A percentile compares a stretch with the other conserved stretches of the same genome.
Evolutionary conservation across 2,888 invertebrate species (phyloP).

Genomic region (Cremastobaeus sp.): DNA sequence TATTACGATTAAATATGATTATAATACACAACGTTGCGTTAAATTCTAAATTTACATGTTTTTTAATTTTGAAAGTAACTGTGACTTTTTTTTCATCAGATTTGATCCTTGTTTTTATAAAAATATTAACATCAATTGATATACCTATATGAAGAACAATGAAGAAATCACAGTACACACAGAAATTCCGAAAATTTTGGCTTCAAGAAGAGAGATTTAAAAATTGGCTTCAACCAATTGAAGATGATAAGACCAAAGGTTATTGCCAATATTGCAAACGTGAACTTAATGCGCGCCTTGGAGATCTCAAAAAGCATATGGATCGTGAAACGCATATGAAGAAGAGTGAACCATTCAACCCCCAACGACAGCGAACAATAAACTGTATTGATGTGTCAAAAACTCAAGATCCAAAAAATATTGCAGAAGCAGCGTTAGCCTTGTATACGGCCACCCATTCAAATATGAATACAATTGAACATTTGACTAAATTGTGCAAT

Average conservation of each 20-base stretch:
- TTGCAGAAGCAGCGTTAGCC: neutral
- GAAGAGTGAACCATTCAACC: slow-evolving; percentile 8
- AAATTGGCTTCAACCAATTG: slow-evolving; percentile 3
- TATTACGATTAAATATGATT: no score
- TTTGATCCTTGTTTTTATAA: neutral
- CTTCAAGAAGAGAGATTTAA: neutral
- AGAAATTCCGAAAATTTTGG: slow-evolving; percentile 9
- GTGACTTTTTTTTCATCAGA: no score
- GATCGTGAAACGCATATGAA: neutral
- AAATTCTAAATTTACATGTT: no score
- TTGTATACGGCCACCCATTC: slow-evolving; percentile 1
- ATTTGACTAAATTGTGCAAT: neutral
- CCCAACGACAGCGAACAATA: neutral
- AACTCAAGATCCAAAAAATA: neutral
- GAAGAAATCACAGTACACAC: slow-evolving; percentile 1
- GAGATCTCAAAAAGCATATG: neutral
- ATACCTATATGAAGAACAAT: neutral
- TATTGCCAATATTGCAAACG: slow-evolving; percentile 11
- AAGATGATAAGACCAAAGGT: slow-evolving; percentile 3
- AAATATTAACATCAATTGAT: neutral
- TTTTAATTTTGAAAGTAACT: no score
- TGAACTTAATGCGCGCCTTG: neutral
- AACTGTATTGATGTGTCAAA: neutral
- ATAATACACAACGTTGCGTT: no score
- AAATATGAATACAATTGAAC: slow-evolving; percentile 8